These are phyloP conservation scores for Macroteleia sp. DNA, from an alignment of 2,888 invertebrate species.

Conservation along the genomic window DNA sequence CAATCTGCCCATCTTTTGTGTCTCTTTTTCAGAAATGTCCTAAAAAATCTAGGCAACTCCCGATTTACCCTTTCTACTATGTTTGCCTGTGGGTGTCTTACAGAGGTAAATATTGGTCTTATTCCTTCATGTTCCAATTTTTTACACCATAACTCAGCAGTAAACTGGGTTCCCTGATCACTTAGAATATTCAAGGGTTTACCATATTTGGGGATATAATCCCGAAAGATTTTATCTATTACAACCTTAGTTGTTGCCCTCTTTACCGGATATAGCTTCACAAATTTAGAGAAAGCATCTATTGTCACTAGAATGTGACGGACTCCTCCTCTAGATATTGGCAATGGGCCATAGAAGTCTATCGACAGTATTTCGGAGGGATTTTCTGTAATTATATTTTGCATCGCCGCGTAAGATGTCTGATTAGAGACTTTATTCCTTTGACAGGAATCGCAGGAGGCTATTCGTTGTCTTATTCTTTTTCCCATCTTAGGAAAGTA, in stretches of 20 bases:
- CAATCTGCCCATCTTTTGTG: background rate
- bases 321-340: background rate
- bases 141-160: background rate
- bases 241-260: background rate
- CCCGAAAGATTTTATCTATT: conserved; percentile 3
- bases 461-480: background rate
- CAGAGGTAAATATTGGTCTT: background rate
- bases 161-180: conserved; percentile 18
- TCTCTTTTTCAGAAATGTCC: background rate
- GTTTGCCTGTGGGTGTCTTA: conserved; percentile 9
- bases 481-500: background rate
- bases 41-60: background rate
- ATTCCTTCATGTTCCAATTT: background rate
- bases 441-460: conserved; percentile 21
- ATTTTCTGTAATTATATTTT: conserved; percentile 5
- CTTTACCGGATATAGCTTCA: conserved; percentile 10
- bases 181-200: background rate
- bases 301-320: conserved; percentile 9
- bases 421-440: conserved; percentile 20
- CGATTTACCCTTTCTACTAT: background rate
- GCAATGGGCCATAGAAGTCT: conserved; percentile 56
- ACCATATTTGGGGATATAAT: conserved; percentile 3
- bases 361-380: conserved; percentile 42
- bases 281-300: conserved; percentile 3
- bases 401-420: background rate